These are phyloP conservation scores for Myotis yumanensis DNA, from an alignment of 2,113 vertebrate species.

Conservation along the genomic window DNA sequence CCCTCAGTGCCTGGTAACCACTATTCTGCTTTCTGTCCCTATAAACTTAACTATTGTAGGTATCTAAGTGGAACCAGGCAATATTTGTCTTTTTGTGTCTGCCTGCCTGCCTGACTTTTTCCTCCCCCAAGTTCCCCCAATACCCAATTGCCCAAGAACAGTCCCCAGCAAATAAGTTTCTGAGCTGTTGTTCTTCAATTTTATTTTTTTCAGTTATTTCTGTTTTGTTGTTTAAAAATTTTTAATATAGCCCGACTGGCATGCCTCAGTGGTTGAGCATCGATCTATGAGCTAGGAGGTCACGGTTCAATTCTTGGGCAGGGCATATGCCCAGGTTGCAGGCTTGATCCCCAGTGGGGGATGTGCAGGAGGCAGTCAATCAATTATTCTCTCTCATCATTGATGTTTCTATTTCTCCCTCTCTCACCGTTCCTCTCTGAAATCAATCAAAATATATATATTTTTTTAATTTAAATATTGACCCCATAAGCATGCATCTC, in stretches of 20 bases:
- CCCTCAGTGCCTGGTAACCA: not conserved
- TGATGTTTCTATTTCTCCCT: too few species aligned
- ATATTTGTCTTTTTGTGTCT: not conserved
- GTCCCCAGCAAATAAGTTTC: constrained; percentile 9
- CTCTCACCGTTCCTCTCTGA: not conserved
- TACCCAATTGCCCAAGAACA: not conserved
- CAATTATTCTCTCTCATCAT: too few species aligned
- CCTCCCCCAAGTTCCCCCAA: not conserved
- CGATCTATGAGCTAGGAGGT: too few species aligned
- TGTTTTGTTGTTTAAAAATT: not conserved
- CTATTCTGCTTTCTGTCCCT: not conserved
- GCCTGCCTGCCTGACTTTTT: not conserved
- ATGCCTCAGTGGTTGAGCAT: too few species aligned
- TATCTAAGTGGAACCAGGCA: not conserved
- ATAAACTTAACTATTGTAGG: not conserved
- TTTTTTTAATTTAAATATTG: not conserved
- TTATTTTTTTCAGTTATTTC: not conserved
- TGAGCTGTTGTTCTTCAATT: not conserved
- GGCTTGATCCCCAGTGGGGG: too few species aligned
- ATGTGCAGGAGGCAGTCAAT: too few species aligned
- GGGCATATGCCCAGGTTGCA: too few species aligned
- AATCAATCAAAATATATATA: not conserved
- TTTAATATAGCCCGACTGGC: not conserved
- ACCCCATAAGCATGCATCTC: not conserved
- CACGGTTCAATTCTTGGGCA: too few species aligned